Evolutionary conservation across 2,113 vertebrate genomes (phyloP).

Genomic region (Erpornis zantholeuca): DNA sequence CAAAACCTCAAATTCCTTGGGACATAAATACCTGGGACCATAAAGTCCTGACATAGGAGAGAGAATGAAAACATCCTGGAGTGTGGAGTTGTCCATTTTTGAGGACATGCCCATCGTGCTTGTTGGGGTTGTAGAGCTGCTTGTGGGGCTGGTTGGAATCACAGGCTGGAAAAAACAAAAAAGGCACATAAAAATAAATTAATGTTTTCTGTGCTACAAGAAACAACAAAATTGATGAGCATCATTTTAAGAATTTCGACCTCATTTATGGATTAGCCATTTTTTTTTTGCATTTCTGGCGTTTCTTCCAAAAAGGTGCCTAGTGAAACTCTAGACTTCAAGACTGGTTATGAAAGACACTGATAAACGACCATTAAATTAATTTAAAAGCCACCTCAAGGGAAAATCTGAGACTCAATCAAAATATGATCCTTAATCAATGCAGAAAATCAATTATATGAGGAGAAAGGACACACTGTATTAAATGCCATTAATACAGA

Average conservation of each 20-base stretch:
- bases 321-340: background rate
- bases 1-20: background rate
- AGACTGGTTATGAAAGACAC: background rate
- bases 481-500: background rate
- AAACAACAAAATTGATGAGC: background rate
- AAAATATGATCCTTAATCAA: background rate
- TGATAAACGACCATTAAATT: background rate
- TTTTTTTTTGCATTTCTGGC: background rate
- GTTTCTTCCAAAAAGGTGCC: background rate
- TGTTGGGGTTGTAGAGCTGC: constrained; percentile 81
- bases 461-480: background rate
- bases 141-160: constrained; percentile 81
- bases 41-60: constrained; percentile 86
- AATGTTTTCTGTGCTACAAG: background rate
- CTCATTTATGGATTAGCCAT: background rate
- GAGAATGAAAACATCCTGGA: constrained; percentile 88
- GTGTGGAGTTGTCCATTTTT: constrained; percentile 81
- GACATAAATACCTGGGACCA: constrained; percentile 78
- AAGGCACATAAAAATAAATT: background rate
- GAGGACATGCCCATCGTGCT: constrained; percentile 83
- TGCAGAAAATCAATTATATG: background rate
- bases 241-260: background rate
- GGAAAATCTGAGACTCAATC: background rate
- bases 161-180: constrained; percentile 69
- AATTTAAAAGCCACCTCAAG: background rate